These are phyloP conservation scores for Hirtodrosophila histrioides DNA, from an alignment of 2,888 invertebrate species.

Conservation along the genomic window DNA sequence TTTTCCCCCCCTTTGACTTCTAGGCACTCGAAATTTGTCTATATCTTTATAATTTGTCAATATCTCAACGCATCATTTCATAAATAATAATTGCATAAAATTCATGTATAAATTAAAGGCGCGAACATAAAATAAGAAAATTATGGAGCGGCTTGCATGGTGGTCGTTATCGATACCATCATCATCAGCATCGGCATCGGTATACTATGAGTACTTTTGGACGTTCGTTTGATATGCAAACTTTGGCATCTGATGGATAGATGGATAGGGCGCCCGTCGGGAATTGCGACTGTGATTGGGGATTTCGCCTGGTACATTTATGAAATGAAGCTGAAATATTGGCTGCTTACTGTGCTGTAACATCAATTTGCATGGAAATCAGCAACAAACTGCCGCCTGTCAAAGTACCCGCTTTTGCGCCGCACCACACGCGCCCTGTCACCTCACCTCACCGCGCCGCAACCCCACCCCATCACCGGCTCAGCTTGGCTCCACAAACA, in stretches of 20 bases:
- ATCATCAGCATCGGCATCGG: constrained; percentile 1
- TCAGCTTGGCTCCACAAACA: constrained; percentile 19
- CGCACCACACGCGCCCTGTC: constrained; percentile 6
- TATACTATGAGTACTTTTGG: constrained; percentile 13
- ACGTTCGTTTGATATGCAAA: constrained; percentile 68
- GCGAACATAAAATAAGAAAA: constrained; percentile 11
- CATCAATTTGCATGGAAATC: constrained; percentile 76
- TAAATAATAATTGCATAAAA: constrained; percentile 29
- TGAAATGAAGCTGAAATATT: constrained; percentile 75
- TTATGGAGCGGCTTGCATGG: constrained; percentile 23
- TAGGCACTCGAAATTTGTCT: too few relatives aligned
- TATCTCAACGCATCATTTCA: background rate
- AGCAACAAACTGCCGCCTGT: constrained; percentile 50
- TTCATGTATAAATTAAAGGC: constrained; percentile 64
- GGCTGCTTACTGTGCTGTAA: constrained; percentile 76
- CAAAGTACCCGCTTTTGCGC: constrained; percentile 45
- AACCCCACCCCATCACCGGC: constrained; percentile 1
- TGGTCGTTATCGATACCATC: constrained; percentile 25
- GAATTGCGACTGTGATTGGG: constrained; percentile 55
- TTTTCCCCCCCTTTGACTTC: too few relatives aligned
- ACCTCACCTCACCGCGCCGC: background rate
- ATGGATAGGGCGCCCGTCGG: constrained; percentile 21
- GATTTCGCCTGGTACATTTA: constrained; percentile 56
- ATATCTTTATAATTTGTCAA: too few relatives aligned
- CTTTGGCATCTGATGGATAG: constrained; percentile 49